These are phyloP conservation scores for Tenrec ecaudatus DNA, from an alignment of 2,113 vertebrate genomes.

Conservation along the genomic window DNA sequence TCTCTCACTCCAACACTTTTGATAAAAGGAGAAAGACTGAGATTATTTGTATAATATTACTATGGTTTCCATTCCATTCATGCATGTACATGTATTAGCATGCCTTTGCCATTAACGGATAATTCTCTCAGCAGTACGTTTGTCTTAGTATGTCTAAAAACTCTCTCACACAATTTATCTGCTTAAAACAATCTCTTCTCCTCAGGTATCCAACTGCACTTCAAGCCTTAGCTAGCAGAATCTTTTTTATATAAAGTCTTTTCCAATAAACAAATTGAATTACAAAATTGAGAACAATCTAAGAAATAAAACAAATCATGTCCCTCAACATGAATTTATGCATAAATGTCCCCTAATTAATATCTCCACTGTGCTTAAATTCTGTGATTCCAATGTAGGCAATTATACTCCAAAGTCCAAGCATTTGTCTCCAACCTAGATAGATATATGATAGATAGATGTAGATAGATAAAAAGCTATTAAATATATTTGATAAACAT, in stretches of 20 bases:
- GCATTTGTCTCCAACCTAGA: not conserved
- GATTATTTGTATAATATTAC: no score
- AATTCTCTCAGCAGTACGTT: no score
- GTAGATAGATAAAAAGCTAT: not conserved
- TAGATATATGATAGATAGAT: not conserved
- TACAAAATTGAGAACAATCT: not conserved
- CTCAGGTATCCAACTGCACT: not conserved
- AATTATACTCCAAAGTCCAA: not conserved
- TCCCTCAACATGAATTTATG: not conserved
- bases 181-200: no score
- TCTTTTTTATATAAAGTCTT: not conserved
- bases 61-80: no score
- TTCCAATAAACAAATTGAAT: not conserved
- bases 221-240: not conserved
- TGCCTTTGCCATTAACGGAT: no score
- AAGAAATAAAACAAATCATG: not conserved
- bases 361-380: not conserved
- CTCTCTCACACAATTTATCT: no score
- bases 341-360: not conserved
- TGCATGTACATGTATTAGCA: no score
- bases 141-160: no score
- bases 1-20: no score
- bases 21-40: no score
- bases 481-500: no score
- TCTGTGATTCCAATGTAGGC: not conserved